Base-by-base conservation (phyloP, 2,797 vertebrate genomes). In the Lutjanus campechanus region DNA sequence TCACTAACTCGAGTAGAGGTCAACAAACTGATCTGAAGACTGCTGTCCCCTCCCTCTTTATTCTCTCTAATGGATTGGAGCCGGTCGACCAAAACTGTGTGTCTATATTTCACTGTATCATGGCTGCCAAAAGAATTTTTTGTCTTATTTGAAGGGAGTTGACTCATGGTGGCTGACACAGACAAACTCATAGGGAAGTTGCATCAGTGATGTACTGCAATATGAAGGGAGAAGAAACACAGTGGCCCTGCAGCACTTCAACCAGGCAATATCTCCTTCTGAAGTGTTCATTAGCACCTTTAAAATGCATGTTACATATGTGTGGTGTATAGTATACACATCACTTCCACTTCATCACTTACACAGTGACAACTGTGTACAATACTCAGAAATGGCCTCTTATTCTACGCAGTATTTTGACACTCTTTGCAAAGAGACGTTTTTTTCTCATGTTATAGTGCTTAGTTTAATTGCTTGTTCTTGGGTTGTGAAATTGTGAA, bases 101-200 rank as follows among this genome's bases (percentile, higher is more conserved):
- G 1, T 25, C 29, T 55, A 17, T 20, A 44, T 63, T 68, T 72
- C 15, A 49, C 29, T 64, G 44, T 47, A 58, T 55, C 17, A 1
- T 19, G 47, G 56, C 69, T 8, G 63, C 44, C 59, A 55, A 29
- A 64, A 54, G 36, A 19, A 71, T 50, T n/a, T 36, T 51, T 55
- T 76, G 22, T 73, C 8, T 84, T 87, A 85, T 83, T 50, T 82
- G 22, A 87, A 69, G 79, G 73, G 72, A 79, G 84, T 85, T 93
- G 86, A 93, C 89, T 92, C 88, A 93, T 1, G 47, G 67, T 82
- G 88, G 82, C 90, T 92, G 88, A 95, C 91, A 87, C 81, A 88
- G 90, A 86, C 76, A 74, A 86, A 88, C 81, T 70, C 59, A 94
- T 88, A 70, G 85, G 94, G 95, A 96, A 96, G 95, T 96, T 95